Percentiles rank a stretch among this genome's conserved stretches.
Conservation (phyloP, 2,113 vertebrate species). For the Oxygymnocypris stewartii region DNA sequence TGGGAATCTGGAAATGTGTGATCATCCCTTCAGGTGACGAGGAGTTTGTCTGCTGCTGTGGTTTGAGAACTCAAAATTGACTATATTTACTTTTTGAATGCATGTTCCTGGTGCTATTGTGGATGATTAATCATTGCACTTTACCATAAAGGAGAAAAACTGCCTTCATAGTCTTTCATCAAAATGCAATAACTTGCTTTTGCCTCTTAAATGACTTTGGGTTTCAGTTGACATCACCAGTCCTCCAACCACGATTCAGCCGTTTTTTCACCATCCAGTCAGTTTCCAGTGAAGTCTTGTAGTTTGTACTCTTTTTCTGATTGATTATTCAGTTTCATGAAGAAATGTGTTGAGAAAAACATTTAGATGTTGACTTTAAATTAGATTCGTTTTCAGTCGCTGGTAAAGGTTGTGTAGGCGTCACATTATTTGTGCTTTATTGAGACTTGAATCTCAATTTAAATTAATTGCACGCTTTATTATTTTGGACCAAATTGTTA, state of each 20-base stretch:
- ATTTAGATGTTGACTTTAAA: neutral
- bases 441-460: neutral
- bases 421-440: neutral
- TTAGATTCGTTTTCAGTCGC: neutral
- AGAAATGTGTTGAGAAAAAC: neutral
- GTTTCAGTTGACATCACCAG: neutral
- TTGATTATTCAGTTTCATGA: neutral
- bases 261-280: neutral
- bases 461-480: neutral
- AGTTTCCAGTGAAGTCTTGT: neutral
- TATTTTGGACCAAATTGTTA: neutral
- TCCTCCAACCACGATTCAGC: too few relatives aligned
- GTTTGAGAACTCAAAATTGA: neutral
- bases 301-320: neutral
- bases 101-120: neutral
- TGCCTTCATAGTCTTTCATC: neutral
- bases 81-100: neutral
- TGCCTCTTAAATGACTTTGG: neutral
- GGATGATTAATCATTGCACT: neutral
- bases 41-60: neutral
- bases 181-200: constrained; percentile 4
- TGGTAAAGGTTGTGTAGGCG: neutral
- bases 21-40: neutral
- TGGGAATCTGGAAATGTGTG: constrained; percentile 1
- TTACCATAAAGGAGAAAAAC: neutral